A percentile compares a stretch with the other conserved stretches of the same genome.
phyloP scores from a whole-genome alignment of 2,888 invertebrate genomes.

The Phortica okadai region DNA sequence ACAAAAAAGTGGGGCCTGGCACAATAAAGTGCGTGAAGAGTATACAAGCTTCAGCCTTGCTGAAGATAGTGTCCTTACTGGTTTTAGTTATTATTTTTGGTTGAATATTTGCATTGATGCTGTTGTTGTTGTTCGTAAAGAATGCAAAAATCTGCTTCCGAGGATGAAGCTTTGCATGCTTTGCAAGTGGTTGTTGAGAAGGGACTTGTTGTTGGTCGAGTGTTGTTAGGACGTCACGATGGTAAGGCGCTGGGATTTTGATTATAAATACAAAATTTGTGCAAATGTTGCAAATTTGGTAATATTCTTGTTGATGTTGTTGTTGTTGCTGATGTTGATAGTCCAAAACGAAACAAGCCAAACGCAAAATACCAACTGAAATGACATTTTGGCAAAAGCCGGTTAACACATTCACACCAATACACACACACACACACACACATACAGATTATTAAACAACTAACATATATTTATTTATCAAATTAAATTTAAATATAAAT shows the following conservation, averaged over 20 bases:
- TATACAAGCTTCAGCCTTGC: too few species aligned
- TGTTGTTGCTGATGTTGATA: not conserved
- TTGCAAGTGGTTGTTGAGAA: not conserved
- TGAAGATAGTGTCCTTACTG: too few species aligned
- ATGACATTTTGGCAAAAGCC: conserved; percentile 1
- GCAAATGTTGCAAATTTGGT: conserved; percentile 6
- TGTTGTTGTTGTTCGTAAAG: conserved; percentile 42
- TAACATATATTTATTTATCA: too few species aligned
- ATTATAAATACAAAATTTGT: not conserved
- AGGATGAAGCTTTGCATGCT: not conserved
- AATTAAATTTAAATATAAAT: too few species aligned
- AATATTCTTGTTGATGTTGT: not conserved
- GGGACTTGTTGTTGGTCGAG: too few species aligned
- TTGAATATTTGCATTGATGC: conserved; percentile 45
- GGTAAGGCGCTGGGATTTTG: too few species aligned
- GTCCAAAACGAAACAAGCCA: not conserved
- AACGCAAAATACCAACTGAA: conserved; percentile 54
- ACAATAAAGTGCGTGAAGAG: too few species aligned
- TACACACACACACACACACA: conserved; percentile 18
- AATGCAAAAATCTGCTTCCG: conserved; percentile 3
- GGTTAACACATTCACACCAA: conserved; percentile 21
- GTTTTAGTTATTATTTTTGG: not conserved
- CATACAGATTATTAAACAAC: not conserved
- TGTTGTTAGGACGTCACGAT: too few species aligned
- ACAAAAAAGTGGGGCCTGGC: too few species aligned